These are phyloP conservation scores for Lathronympha strigana DNA, from an alignment of 2,888 invertebrate genomes.

Conservation along the genomic window DNA sequence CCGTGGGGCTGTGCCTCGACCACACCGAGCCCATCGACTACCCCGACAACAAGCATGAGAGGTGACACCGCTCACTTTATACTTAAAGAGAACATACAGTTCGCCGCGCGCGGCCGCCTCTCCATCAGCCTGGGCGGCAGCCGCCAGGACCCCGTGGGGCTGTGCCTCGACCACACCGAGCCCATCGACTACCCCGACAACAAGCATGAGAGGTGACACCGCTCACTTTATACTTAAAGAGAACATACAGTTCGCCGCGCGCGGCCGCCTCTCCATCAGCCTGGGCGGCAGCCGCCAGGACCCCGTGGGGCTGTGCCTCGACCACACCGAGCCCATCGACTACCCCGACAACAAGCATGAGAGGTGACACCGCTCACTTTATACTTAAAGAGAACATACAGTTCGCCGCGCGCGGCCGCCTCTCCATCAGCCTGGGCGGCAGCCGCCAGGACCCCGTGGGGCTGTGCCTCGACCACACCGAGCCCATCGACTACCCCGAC, in stretches of 20 bases:
- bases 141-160: conserved; percentile 95
- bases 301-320: conserved; percentile 90
- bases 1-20: conserved; percentile 88
- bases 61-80: conserved; percentile 53
- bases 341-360: conserved; percentile 76
- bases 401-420: conserved; percentile 91
- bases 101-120: conserved; percentile 92
- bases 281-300: conserved; percentile 95
- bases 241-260: conserved; percentile 92
- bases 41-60: conserved; percentile 76
- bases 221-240: no score
- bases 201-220: conserved; percentile 73
- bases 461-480: conserved; percentile 78
- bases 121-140: conserved; percentile 94
- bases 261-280: conserved; percentile 93
- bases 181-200: conserved; percentile 73
- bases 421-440: conserved; percentile 94
- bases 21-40: conserved; percentile 71
- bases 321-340: conserved; percentile 71
- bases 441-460: conserved; percentile 96
- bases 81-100: no score
- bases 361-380: conserved; percentile 56
- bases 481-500: conserved; percentile 70
- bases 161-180: conserved; percentile 78
- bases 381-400: no score